A percentile compares a stretch with the other conserved stretches of the same genome.
Evolutionary conservation across 2,888 invertebrate genomes (phyloP).

Genomic region (Cheilosia soror): DNA sequence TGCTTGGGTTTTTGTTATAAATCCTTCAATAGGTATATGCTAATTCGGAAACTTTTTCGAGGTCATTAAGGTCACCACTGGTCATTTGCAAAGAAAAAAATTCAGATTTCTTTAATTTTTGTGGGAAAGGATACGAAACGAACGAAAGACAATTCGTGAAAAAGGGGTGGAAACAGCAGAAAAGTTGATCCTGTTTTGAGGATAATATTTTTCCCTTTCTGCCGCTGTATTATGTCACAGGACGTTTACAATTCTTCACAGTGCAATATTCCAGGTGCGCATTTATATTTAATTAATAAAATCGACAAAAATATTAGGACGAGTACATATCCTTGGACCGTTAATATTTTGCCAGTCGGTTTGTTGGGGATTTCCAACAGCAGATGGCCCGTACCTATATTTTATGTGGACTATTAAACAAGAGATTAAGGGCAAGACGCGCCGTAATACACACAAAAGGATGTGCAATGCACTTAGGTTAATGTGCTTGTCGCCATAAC

Average conservation of each 20-base stretch:
- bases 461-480: constrained; percentile 30
- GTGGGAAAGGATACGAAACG: constrained; percentile 63
- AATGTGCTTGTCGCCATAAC: constrained; percentile 28
- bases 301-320: constrained; percentile 30
- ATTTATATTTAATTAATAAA: constrained; percentile 67
- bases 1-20: constrained; percentile 24
- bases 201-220: constrained; percentile 48
- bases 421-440: constrained; percentile 28
- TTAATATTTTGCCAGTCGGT: constrained; percentile 40
- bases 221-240: not conserved
- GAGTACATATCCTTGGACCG: constrained; percentile 54
- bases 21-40: constrained; percentile 37
- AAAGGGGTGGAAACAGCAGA: constrained; percentile 61
- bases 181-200: constrained; percentile 66
- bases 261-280: constrained; percentile 69
- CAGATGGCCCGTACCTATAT: constrained; percentile 44
- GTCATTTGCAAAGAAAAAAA: constrained; percentile 58
- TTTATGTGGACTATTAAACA: constrained; percentile 20
- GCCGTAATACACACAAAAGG: constrained; percentile 27
- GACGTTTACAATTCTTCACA: constrained; percentile 51
- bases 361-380: constrained; percentile 11
- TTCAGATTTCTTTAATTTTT: constrained; percentile 62
- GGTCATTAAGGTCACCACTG: constrained; percentile 74
- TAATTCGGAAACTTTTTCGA: constrained; percentile 64
- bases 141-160: constrained; percentile 5